Conservation (phyloP, 2,797 vertebrate species). For the Alfaro cultratus region DNA sequence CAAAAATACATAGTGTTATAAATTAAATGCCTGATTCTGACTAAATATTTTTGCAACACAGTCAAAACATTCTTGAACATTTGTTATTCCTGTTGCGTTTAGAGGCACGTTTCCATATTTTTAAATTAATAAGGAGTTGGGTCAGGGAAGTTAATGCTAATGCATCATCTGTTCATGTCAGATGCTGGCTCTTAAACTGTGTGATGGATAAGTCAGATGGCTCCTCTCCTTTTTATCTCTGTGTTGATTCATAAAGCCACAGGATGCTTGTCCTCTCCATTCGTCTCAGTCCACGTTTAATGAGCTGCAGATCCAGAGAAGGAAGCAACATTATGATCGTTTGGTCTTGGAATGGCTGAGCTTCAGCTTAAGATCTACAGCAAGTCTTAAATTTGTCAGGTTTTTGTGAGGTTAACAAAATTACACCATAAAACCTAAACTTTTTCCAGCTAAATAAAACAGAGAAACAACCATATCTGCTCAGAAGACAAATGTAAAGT, state of each 20-base stretch:
- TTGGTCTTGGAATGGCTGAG: not conserved
- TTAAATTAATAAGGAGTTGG: not conserved
- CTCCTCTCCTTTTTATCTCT: not conserved
- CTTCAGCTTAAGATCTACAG: not conserved
- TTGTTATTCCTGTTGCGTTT: not conserved
- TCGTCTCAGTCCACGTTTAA: not conserved
- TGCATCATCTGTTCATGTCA: not conserved
- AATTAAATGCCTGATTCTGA: no score
- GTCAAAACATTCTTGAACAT: not conserved
- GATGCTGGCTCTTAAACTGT: not conserved
- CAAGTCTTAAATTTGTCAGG: not conserved
- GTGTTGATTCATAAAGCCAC: not conserved
- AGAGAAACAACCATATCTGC: not conserved
- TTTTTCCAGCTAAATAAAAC: not conserved
- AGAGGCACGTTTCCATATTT: constrained; percentile 1
- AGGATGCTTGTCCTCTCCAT: not conserved
- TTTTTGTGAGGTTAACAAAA: not conserved
- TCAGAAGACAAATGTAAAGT: not conserved
- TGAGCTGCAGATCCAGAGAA: not conserved
- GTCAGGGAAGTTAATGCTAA: not conserved
- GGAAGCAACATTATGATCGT: not conserved
- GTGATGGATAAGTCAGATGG: not conserved
- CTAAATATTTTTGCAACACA: not conserved
- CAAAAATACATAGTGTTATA: no score
- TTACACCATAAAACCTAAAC: not conserved